Evolutionary conservation across 2,113 vertebrate genomes (phyloP).

Genomic region (Megatriorchis doriae): DNA sequence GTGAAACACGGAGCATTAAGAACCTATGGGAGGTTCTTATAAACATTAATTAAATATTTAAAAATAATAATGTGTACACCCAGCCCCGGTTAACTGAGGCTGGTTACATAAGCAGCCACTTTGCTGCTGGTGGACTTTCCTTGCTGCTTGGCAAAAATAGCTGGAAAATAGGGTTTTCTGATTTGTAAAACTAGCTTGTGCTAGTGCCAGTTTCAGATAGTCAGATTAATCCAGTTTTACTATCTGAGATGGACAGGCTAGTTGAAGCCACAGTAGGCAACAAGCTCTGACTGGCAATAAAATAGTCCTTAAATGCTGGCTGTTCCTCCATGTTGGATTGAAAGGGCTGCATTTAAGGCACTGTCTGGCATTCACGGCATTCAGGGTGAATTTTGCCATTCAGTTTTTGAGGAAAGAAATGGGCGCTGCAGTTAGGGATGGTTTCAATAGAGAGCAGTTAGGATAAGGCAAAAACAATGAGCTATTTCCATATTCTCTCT

Average conservation of each 20-base stretch:
- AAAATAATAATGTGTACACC: not conserved
- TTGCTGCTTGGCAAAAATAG: not conserved
- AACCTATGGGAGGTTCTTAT: not conserved
- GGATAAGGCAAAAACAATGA: not conserved
- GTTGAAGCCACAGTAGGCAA: not conserved
- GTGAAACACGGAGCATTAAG: not conserved
- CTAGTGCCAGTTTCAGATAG: not conserved
- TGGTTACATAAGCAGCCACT: not conserved
- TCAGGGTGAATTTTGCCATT: not conserved
- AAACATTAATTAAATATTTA: constrained; percentile 10
- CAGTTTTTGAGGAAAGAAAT: not conserved
- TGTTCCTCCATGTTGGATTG: not conserved
- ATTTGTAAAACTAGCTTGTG: not conserved
- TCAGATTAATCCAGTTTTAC: not conserved
- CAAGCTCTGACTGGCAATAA: not conserved
- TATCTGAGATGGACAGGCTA: not conserved
- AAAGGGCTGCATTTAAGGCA: not conserved
- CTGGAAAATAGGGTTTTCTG: not conserved
- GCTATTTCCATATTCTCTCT: not conserved
- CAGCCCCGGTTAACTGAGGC: not conserved
- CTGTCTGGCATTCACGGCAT: not conserved
- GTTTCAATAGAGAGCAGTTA: not conserved
- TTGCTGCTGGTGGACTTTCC: not conserved
- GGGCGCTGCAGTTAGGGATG: not conserved
- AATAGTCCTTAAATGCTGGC: not conserved